Base-by-base conservation (phyloP, 2,797 vertebrate species). In the Champsocephalus gunnari region DNA sequence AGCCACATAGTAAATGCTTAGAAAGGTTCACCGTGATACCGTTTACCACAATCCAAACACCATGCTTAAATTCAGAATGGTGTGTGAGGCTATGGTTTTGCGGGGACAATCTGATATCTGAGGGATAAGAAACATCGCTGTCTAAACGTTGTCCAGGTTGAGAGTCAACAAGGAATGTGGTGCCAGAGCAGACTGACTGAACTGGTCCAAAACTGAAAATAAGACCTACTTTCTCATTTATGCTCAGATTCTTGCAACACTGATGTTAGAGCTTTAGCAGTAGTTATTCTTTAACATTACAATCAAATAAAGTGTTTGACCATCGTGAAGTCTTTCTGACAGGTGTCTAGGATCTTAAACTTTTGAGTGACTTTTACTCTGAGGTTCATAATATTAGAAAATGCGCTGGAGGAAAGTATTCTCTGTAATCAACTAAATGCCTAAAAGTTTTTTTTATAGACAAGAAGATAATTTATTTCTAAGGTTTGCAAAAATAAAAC, bases 1-100 rank as follows among this genome's bases (percentile, higher is more conserved):
- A 88, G 77, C 75, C 80, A 77, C 75, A 75, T 1, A 60, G 74
- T 83, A 73, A 84, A 84, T 41, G 73, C 81, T 77, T 57, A 54
- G 60, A 67, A 58, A 81, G 70, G 51, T 63, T 73, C 16, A 53
- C 64, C 50, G 59, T 79, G 45, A 75, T 72, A 24, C 62, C 51
- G 41, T 75, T 78, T 64, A 28, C 83, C 75, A 17, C 82, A 76
- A 70, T 75, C 71, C 48, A 77, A 83, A 83, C 75, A 73, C 12
- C 28, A 2, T 5, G 48, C 19, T 47, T 59, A 45, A 9, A 57
- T 60, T 43, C 67, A 54, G 48, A 66, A 47, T 57, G 38, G 60
- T 0, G 2, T 19, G 34, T 50, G 34, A 55, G 57, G 44, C 19
- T 3, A 9, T 1, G 1, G 66, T 21, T 43, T 19, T 19, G 21